Conservation (phyloP, 2,113 vertebrate genomes). For the Pagrus major region DNA sequence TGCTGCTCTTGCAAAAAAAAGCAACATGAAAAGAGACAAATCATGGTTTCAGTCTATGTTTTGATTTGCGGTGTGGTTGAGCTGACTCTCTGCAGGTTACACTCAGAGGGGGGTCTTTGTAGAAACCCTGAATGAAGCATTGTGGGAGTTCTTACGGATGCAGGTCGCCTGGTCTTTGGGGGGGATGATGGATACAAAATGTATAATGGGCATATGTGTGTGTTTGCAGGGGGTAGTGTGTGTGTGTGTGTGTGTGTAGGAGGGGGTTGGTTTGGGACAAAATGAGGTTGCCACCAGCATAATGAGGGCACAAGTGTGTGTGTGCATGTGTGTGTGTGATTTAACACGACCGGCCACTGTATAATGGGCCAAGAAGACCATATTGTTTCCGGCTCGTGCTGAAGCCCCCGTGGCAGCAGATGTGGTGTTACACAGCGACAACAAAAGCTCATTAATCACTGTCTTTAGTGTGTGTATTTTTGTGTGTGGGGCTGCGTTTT, state of each 20-base stretch:
- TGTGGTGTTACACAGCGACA: conserved; percentile 75
- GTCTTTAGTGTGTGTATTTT: conserved; percentile 53
- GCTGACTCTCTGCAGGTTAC: background rate
- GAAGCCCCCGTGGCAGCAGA: conserved; percentile 76
- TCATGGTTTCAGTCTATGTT: background rate
- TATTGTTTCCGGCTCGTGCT: conserved; percentile 79
- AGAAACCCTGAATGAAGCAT: conserved; percentile 28
- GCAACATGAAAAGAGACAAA: background rate
- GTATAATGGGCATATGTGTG: conserved; percentile 46
- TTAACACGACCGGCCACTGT: conserved; percentile 47
- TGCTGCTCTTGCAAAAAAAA: background rate
- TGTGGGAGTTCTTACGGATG: conserved; percentile 22
- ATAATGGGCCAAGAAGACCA: conserved; percentile 60
- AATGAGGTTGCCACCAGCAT: conserved; percentile 60
- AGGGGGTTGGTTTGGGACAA: conserved; percentile 32
- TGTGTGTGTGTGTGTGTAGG: conserved; percentile 22
- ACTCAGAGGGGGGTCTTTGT: background rate
- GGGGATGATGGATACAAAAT: conserved; percentile 34
- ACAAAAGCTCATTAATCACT: conserved; percentile 82
- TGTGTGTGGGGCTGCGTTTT: conserved; percentile 37
- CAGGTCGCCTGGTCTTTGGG: background rate
- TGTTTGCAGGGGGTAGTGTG: conserved; percentile 24
- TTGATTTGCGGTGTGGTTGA: background rate
- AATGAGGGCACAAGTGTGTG: conserved; percentile 53
- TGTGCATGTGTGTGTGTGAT: conserved; percentile 12